These are phyloP conservation scores for Amphiprion percula DNA, from an alignment of 2,113 vertebrate genomes.

Conservation along the genomic window DNA sequence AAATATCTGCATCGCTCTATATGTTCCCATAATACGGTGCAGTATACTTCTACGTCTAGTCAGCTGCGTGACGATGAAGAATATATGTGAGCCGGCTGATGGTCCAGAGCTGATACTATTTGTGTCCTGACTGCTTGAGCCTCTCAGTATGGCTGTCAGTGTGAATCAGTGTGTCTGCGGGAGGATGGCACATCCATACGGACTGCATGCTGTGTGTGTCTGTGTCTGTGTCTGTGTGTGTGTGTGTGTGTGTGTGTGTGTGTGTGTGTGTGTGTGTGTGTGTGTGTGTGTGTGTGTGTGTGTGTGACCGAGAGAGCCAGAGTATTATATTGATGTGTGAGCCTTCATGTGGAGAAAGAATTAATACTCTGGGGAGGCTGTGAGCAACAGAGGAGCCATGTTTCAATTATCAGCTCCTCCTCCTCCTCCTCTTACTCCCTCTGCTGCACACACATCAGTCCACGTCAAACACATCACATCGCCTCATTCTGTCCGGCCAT, in stretches of 20 bases:
- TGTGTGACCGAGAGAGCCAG: slow-evolving; percentile 1
- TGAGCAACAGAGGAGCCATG: slow-evolving; percentile 45
- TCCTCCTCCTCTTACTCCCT: background rate
- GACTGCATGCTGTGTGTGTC: slow-evolving; percentile 50
- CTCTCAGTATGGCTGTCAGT: slow-evolving; percentile 65
- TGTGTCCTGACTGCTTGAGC: slow-evolving; percentile 61
- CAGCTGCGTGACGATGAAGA: slow-evolving; percentile 36
- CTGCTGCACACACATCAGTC: slow-evolving; percentile 22
- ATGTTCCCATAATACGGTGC: background rate
- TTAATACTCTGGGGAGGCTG: slow-evolving; percentile 57
- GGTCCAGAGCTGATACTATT: slow-evolving; percentile 70
- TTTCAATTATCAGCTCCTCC: slow-evolving; percentile 63
- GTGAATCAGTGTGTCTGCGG: slow-evolving; percentile 66
- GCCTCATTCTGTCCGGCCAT: background rate
- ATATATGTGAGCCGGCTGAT: slow-evolving; percentile 40
- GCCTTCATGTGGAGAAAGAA: slow-evolving; percentile 67
- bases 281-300: slow-evolving; percentile 42
- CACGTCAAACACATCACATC: slow-evolving; percentile 17
- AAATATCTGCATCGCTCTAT: background rate
- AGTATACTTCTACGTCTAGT: background rate
- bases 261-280: slow-evolving; percentile 46
- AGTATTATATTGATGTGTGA: slow-evolving; percentile 62
- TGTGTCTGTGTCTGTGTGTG: slow-evolving; percentile 30
- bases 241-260: slow-evolving; percentile 37
- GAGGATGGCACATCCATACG: slow-evolving; percentile 72